Evolutionary conservation across 2,797 vertebrate genomes (phyloP), one percentile per base, ranked within the genome.

Genomic region (Odontamblyopus rebecca): DNA sequence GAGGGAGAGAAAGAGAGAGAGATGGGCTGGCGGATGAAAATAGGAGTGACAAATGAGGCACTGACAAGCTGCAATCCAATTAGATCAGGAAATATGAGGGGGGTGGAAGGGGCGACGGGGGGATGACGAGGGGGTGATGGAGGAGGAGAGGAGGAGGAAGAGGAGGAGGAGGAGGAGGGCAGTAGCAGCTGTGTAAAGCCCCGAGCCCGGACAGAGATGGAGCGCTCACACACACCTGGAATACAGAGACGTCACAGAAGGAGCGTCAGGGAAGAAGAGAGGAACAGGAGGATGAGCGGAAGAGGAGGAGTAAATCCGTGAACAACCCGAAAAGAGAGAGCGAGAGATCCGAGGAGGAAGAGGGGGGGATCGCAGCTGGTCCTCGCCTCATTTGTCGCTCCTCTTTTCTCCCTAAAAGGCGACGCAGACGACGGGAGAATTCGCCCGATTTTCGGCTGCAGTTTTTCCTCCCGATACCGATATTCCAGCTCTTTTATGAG

Each of bases 1-100:
- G 80, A 82, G 35, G 77, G 78, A 83, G 67, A 35, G 77, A 27
- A 26, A 13, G 3, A 27, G 80, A 79, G 41, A 12, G 4, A 44
- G 12, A 11, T 9, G 38, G 9, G 38, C 2, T 8, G 1, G 8
- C 6, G 8, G 38, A 38, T 32, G 35, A 35, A 35, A 35, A 66
- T 74, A 72, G 74, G 56, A 11, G 84, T 80, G 82, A 84, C 81
- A 90, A 87, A 91, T 86, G 82, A 89, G 76, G 82, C 69, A 44
- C 83, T 89, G 87, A 90, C 89, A 91, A 84, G 79, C 82, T 75
- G 62, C 84, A 89, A 84, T 92, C 80, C 85, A 86, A 87, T 91
- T 90, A 93, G 88, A 89, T 86, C 84, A 89, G 91, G 91, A 91
- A 91, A 89, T 89, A 90, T 91, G 81, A 86, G 83, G 80, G 78